phyloP scores from a whole-genome alignment of 2,797 vertebrate genomes.

The Trematomus bernacchii region DNA sequence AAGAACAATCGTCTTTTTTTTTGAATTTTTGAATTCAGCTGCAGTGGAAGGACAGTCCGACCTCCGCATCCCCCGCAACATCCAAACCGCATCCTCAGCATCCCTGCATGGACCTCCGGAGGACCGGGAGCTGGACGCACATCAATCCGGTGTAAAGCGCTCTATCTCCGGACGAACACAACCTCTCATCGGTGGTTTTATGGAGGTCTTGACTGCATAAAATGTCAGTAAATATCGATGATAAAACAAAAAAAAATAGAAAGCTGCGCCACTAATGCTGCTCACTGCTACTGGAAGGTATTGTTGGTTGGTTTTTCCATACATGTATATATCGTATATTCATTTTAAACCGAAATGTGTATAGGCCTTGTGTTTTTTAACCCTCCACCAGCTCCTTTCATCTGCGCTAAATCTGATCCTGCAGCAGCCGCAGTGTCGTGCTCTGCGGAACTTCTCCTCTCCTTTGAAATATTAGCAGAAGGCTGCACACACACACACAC shows the following conservation, averaged over 20 bases:
- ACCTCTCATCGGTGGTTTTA: constrained; percentile 24
- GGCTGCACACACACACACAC: neutral
- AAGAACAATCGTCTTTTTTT: neutral
- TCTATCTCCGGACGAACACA: constrained; percentile 16
- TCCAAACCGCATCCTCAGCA: constrained; percentile 51
- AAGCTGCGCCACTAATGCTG: constrained; percentile 52
- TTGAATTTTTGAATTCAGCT: constrained; percentile 2
- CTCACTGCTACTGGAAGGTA: constrained; percentile 52
- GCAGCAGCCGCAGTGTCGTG: constrained; percentile 60
- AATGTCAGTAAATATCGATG: constrained; percentile 17
- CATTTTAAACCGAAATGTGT: neutral
- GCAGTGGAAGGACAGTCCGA: constrained; percentile 54
- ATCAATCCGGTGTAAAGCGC: constrained; percentile 24
- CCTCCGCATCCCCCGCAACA: constrained; percentile 64
- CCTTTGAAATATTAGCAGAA: constrained; percentile 4
- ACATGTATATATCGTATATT: neutral
- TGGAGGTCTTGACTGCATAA: constrained; percentile 20
- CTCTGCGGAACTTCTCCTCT: constrained; percentile 63
- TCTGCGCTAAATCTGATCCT: constrained; percentile 49
- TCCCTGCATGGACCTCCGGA: constrained; percentile 54
- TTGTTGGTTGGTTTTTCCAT: constrained; percentile 46
- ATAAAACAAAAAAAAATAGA: constrained; percentile 12
- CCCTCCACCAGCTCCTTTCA: constrained; percentile 27
- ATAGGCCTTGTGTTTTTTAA: neutral
- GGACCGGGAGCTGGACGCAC: constrained; percentile 35